Evolutionary conservation across 2,888 invertebrate genomes (phyloP).

Genomic region (Epistrophella euchroma): DNA sequence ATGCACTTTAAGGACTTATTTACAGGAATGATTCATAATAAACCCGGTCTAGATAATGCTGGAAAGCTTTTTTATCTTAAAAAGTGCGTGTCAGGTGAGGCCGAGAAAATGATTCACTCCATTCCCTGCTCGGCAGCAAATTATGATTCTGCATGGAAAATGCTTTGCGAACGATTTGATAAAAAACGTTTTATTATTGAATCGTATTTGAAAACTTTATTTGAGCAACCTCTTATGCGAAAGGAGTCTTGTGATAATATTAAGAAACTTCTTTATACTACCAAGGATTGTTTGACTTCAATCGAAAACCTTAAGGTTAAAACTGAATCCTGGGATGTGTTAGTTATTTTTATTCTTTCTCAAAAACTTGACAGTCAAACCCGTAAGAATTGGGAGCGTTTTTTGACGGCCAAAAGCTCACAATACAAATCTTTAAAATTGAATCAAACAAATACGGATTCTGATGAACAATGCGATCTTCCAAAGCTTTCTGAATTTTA

Average conservation of each 20-base stretch:
- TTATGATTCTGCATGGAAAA: conserved; percentile 26
- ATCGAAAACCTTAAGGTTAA: conserved; percentile 2
- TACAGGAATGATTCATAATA: not conserved
- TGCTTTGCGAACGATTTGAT: not conserved
- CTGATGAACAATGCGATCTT: conserved; percentile 1
- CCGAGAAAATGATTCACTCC: conserved; percentile 13
- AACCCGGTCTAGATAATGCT: not conserved
- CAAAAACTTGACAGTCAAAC: no score
- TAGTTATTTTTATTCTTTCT: conserved; percentile 18
- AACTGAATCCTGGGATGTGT: not conserved
- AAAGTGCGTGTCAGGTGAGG: not conserved
- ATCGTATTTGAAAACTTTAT: conserved; percentile 11
- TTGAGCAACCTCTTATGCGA: conserved; percentile 13
- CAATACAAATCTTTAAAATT: not conserved
- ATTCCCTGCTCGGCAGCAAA: not conserved
- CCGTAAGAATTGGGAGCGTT: no score
- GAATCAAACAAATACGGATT: not conserved
- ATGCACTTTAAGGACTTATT: not conserved
- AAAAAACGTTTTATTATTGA: conserved; percentile 27
- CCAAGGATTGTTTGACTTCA: conserved; percentile 19
- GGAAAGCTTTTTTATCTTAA: not conserved
- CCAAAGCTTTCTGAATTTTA: conserved; percentile 1
- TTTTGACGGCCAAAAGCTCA: not conserved
- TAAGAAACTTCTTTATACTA: conserved; percentile 7
- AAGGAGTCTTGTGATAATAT: not conserved